Conservation (phyloP, 64 coral and sea anemone genomes). For the Pachyseris speciosa region DNA sequence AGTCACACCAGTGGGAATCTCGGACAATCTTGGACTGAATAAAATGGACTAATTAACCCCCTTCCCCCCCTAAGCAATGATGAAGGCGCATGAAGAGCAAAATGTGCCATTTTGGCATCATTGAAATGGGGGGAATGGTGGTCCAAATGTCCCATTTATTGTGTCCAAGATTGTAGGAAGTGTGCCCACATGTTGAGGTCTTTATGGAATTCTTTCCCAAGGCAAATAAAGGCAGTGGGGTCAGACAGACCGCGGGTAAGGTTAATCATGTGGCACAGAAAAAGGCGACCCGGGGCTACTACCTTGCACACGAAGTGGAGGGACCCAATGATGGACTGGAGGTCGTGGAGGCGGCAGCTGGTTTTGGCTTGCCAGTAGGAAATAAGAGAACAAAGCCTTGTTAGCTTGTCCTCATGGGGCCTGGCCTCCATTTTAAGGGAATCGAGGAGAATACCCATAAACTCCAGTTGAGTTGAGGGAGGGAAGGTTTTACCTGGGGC, state of each 20-base stretch:
- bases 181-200: conserved; percentile 46
- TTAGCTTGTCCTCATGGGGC: conserved; percentile 5
- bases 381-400: not conserved
- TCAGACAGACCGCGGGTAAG: not conserved
- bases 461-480: conserved; percentile 13
- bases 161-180: not conserved
- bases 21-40: too few relatives aligned
- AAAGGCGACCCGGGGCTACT: not conserved
- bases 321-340: conserved; percentile 41
- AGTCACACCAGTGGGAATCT: too few relatives aligned
- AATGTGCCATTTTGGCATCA: not conserved
- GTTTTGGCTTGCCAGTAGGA: not conserved
- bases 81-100: too few relatives aligned
- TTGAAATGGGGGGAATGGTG: not conserved
- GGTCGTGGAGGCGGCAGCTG: not conserved
- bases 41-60: too few relatives aligned
- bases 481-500: not conserved
- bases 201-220: not conserved
- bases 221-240: not conserved
- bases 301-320: conserved; percentile 33
- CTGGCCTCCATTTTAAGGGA: conserved; percentile 8
- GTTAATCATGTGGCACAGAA: conserved; percentile 22
- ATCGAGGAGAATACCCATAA: conserved; percentile 59
- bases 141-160: not conserved
- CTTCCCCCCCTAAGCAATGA: too few relatives aligned